Conservation (phyloP, 2,113 vertebrate species). For the Strix uralensis region DNA sequence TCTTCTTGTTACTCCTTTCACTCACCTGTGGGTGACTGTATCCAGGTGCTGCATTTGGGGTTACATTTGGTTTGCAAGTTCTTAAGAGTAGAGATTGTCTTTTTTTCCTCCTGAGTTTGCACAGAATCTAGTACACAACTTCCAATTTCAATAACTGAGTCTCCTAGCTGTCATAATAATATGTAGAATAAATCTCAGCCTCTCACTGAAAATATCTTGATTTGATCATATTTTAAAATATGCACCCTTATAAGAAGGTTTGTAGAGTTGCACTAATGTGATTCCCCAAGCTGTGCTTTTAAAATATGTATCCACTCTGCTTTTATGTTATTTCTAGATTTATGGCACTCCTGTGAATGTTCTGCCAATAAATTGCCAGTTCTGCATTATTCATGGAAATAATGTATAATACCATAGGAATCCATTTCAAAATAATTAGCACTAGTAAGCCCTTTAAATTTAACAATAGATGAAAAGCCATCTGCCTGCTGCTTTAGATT, state of each 20-base stretch:
- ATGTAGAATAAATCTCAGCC: neutral
- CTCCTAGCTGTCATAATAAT: neutral
- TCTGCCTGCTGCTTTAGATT: slow-evolving; percentile 18
- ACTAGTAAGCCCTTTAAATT: slow-evolving; percentile 36
- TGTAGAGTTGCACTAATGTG: neutral
- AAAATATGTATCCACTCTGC: slow-evolving; percentile 47
- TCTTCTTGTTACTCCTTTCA: neutral
- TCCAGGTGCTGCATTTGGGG: neutral
- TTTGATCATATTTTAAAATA: slow-evolving; percentile 36
- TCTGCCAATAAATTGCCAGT: slow-evolving; percentile 53
- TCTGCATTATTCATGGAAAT: slow-evolving; percentile 61
- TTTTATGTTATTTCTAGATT: slow-evolving; percentile 54
- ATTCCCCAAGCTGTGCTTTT: slow-evolving; percentile 27
- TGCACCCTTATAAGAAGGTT: neutral
- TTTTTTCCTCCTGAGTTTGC: neutral
- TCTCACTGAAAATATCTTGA: neutral
- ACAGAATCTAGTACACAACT: neutral
- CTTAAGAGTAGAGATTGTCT: neutral
- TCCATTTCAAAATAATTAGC: slow-evolving; percentile 64
- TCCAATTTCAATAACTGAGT: neutral
- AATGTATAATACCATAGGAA: slow-evolving; percentile 41
- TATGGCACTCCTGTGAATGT: slow-evolving; percentile 9
- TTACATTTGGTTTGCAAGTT: neutral
- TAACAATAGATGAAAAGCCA: slow-evolving; percentile 59
- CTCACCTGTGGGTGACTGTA: neutral